These are phyloP conservation scores for Philaethria dido DNA, from an alignment of 2,888 invertebrate species.

Conservation along the genomic window DNA sequence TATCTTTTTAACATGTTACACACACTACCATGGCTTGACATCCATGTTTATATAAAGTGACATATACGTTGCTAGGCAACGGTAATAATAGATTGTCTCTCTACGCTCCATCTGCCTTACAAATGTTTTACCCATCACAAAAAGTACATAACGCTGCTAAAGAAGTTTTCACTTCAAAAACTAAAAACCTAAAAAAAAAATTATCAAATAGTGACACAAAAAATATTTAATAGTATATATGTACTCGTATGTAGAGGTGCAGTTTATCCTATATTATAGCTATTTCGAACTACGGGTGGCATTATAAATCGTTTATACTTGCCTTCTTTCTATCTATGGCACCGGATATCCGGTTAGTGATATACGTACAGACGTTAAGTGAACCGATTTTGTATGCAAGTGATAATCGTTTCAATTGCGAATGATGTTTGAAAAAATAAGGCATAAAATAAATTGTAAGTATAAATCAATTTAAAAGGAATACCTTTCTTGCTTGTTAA, in stretches of 20 bases:
- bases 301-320: slow-evolving; percentile 31
- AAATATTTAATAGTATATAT: background rate
- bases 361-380: slow-evolving; percentile 11
- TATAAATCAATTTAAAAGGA: background rate
- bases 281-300: slow-evolving; percentile 25
- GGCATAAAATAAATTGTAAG: background rate
- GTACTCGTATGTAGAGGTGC: background rate
- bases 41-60: no score
- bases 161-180: no score
- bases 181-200: no score
- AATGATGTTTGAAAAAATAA: background rate
- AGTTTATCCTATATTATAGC: background rate
- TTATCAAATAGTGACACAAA: no score
- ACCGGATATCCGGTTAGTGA: slow-evolving; percentile 28
- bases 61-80: no score
- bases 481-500: background rate
- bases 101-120: no score
- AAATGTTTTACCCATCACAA: no score
- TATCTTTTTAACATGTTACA: no score
- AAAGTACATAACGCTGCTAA: no score
- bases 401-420: background rate
- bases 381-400: background rate
- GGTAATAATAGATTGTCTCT: no score
- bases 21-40: no score
- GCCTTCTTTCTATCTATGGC: slow-evolving; percentile 29